Evolutionary conservation across 2,888 invertebrate genomes (phyloP).

Genomic region (Caenorhabditis sinica): DNA sequence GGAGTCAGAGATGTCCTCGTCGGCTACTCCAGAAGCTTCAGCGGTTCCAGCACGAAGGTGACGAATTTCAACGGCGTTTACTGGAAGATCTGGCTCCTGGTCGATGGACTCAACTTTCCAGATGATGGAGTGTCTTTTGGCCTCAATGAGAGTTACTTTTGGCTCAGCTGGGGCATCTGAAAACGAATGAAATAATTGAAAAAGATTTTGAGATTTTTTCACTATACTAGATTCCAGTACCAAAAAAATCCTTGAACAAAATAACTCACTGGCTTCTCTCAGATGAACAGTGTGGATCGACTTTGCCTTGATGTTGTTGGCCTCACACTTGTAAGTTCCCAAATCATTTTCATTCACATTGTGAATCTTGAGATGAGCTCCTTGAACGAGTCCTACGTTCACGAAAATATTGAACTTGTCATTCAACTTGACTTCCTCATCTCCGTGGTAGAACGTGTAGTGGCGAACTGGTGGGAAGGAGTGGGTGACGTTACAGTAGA

Average conservation of each 20-base stretch:
- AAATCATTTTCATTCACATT: slow-evolving; percentile 77
- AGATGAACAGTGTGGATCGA: slow-evolving; percentile 75
- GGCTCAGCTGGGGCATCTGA: slow-evolving; percentile 79
- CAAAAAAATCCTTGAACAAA: no score
- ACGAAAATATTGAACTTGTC: slow-evolving; percentile 71
- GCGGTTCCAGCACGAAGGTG: slow-evolving; percentile 52
- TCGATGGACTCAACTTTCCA: slow-evolving; percentile 76
- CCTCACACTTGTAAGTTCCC: slow-evolving; percentile 79
- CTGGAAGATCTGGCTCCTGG: slow-evolving; percentile 59
- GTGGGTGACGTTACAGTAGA: slow-evolving; percentile 78
- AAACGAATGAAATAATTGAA: slow-evolving; percentile 7
- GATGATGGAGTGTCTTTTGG: slow-evolving; percentile 73
- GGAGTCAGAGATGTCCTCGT: slow-evolving; percentile 52
- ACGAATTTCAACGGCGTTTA: slow-evolving; percentile 56
- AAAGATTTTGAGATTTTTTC: neutral
- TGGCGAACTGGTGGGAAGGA: slow-evolving; percentile 76
- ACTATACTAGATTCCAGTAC: no score
- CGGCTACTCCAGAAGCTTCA: slow-evolving; percentile 47
- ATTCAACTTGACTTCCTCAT: slow-evolving; percentile 68
- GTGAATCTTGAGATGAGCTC: slow-evolving; percentile 72
- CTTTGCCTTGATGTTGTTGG: slow-evolving; percentile 79
- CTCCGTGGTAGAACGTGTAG: slow-evolving; percentile 76
- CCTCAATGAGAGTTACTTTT: slow-evolving; percentile 70
- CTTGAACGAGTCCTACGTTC: slow-evolving; percentile 70
- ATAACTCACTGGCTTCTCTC: slow-evolving; percentile 75